Percentiles rank a stretch among this genome's conserved stretches.
These are phyloP conservation scores for Chromis chromis DNA, from an alignment of 2,797 vertebrate genomes.

Conservation along the genomic window DNA sequence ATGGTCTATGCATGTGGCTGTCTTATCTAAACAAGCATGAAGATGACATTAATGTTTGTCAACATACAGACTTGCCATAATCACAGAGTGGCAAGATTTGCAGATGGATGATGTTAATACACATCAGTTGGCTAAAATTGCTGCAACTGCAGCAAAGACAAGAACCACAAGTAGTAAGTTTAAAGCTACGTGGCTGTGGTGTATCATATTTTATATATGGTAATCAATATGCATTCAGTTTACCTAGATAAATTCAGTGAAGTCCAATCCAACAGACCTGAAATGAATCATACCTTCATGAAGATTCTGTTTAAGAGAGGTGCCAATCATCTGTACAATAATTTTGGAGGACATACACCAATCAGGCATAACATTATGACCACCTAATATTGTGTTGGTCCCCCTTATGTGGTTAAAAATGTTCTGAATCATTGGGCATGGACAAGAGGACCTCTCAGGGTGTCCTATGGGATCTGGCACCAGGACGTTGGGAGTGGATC, in stretches of 20 bases:
- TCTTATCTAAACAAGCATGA: not conserved
- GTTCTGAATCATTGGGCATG: too few relatives aligned
- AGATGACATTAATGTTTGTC: not conserved
- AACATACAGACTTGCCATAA: not conserved
- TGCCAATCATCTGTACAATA: not conserved
- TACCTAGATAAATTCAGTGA: not conserved
- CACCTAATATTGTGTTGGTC: too few relatives aligned
- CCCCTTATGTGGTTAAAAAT: too few relatives aligned
- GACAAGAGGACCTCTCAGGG: too few relatives aligned
- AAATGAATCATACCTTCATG: not conserved
- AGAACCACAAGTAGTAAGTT: too few relatives aligned
- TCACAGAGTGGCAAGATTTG: not conserved
- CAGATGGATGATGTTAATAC: not conserved
- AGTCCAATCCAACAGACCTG: not conserved
- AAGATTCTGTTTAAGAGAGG: not conserved
- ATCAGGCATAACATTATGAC: too few relatives aligned
- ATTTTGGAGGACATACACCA: not conserved
- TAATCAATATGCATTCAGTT: too few relatives aligned
- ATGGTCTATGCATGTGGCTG: not conserved
- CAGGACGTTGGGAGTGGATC: too few relatives aligned
- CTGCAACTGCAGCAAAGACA: not conserved
- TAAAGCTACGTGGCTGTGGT: too few relatives aligned
- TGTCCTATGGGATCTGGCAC: too few relatives aligned
- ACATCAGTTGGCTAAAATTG: not conserved
- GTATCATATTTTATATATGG: too few relatives aligned